phyloP scores from a whole-genome alignment of 1,140 invertebrate species.

The Notospermus geniculatus region DNA sequence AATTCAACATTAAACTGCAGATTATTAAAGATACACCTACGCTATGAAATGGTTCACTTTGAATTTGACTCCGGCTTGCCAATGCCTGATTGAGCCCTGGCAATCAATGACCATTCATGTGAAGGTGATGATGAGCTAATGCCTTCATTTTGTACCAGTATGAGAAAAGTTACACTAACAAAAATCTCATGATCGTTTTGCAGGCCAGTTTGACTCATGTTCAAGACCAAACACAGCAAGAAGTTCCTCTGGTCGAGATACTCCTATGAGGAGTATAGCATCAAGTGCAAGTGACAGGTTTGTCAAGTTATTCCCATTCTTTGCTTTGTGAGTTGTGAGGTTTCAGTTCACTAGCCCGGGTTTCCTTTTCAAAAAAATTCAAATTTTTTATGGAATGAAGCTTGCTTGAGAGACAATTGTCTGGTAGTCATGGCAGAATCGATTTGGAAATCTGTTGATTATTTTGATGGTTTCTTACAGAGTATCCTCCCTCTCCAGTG shows the following conservation, averaged over 20 bases:
- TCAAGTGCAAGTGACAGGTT: constrained; percentile 32
- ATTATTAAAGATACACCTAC: too few species aligned
- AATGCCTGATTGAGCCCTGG: background rate
- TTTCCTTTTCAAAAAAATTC: background rate
- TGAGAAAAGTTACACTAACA: background rate
- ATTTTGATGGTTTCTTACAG: constrained; percentile 17
- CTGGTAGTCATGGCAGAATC: background rate
- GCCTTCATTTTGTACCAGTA: background rate
- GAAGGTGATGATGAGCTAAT: background rate
- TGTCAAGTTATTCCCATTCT: background rate
- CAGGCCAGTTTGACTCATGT: constrained; percentile 22
- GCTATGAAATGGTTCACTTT: too few species aligned
- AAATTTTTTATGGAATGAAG: background rate
- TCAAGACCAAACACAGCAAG: constrained; percentile 26
- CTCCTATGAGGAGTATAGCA: constrained; percentile 33
- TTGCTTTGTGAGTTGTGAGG: background rate
- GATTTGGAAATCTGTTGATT: background rate
- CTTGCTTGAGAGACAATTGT: too few species aligned
- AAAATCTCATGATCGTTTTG: background rate
- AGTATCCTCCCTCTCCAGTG: constrained; percentile 29
- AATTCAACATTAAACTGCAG: too few species aligned
- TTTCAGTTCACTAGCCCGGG: background rate
- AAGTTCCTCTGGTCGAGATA: constrained; percentile 38
- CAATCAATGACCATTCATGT: background rate
- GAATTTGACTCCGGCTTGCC: too few species aligned